Conservation (phyloP, 92 coral and sea anemone genomes). For the Isaurus tuberculatus region DNA sequence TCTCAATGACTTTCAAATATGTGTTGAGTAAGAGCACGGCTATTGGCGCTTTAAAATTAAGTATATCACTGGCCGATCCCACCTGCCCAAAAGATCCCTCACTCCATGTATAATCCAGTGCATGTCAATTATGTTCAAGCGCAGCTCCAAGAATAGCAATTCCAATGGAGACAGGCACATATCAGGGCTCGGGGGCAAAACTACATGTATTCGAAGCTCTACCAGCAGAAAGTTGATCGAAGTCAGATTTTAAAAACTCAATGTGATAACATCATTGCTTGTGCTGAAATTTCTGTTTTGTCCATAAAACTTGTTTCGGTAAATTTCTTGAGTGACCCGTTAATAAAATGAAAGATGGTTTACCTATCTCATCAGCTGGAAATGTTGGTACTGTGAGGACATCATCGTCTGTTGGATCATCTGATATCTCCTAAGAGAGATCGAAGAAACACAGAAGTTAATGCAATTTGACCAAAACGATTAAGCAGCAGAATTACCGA, state of each 20-base stretch:
- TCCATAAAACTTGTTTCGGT: neutral
- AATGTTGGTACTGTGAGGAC: constrained; percentile 19
- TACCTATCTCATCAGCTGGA: constrained; percentile 31
- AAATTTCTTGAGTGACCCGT: constrained; percentile 20
- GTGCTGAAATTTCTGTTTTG: neutral
- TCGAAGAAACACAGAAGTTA: constrained; percentile 12
- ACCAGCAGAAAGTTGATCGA: neutral
- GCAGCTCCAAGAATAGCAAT: neutral
- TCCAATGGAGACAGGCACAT: neutral
- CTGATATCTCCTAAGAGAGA: constrained; percentile 22
- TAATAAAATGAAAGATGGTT: constrained; percentile 11
- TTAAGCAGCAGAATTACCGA: neutral
- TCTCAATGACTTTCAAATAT: neutral
- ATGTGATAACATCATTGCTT: neutral
- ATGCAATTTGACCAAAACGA: constrained; percentile 13
- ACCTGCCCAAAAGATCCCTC: neutral
- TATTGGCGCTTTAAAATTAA: neutral
- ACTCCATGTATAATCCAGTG: neutral
- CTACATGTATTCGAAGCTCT: neutral
- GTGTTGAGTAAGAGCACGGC: neutral
- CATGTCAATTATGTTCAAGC: neutral
- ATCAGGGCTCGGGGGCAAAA: neutral
- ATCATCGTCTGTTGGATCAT: constrained; percentile 18
- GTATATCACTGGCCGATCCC: neutral
- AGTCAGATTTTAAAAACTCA: neutral